Percentiles rank a stretch among this genome's conserved stretches.
Evolutionary conservation across 2,797 vertebrate species (phyloP).

Genomic region (Myotis findleyi): DNA sequence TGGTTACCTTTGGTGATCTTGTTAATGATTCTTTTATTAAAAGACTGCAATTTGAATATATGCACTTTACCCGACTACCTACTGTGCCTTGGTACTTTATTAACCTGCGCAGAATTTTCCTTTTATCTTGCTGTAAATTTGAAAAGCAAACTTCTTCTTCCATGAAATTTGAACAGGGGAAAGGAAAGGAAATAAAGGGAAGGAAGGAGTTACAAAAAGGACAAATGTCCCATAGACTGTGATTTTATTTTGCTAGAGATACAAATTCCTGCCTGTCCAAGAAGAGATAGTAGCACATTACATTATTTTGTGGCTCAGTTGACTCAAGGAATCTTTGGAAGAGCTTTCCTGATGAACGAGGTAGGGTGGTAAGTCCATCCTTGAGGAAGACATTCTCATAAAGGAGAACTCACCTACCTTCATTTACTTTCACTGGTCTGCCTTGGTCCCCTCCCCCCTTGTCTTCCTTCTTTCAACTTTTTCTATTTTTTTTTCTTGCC

Average conservation of each 20-base stretch:
- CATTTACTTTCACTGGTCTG: background rate
- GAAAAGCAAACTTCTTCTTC: background rate
- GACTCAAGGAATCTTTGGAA: background rate
- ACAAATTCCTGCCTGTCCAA: conserved; percentile 2
- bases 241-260: conserved; percentile 48
- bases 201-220: background rate
- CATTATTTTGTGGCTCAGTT: background rate
- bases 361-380: background rate
- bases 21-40: background rate
- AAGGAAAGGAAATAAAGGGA: conserved; percentile 13
- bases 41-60: background rate
- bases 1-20: background rate
- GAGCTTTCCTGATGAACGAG: background rate
- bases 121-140: background rate
- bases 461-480: background rate
- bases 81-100: background rate
- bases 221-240: background rate
- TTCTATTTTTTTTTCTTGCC: conserved; percentile 26
- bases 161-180: conserved; percentile 13
- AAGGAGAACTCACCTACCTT: background rate
- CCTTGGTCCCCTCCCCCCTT: background rate
- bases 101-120: background rate
- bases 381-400: background rate
- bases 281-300: background rate
- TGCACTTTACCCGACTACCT: background rate